Base-by-base conservation (phyloP, 2,113 vertebrate species). In the Callipepla californica region DNA sequence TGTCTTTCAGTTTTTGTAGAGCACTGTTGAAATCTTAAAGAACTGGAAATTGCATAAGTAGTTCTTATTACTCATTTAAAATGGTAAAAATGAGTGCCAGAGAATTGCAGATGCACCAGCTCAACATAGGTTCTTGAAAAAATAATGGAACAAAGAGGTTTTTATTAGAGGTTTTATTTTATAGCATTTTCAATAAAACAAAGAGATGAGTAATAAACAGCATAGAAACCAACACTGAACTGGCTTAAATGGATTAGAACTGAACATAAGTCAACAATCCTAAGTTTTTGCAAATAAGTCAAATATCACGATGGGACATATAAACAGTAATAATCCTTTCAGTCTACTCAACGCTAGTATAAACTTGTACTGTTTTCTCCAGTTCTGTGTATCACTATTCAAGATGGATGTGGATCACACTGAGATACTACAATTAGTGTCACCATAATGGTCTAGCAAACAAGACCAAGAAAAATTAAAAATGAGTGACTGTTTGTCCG, bases 61-160 rank as follows among this genome's bases (percentile, higher is more conserved):
- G 55, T 85, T 94, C 51, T 51, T 65, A 48, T 84, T 68, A 51
- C 45, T 81, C 91, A 75, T 89, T 87, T 13, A 63, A 89, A 93
- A 78, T 19, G 6, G 2, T 58, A 55, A 84, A 87, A 92, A 84
- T 42, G 36, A 76, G 34, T 87, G 75, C 20, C 70, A 61, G 81
- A 53, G 36, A 91, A 76, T 69, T 89, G 82, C 0, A 89, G 40
- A 85, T 21, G 32, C 74, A 91, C 68, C 58, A 89, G 7, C 25
- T 67, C 59, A 89, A 87, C 51, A 81, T 81, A 12, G 79, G n/a
- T 91, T 94, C 80, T 72, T 73, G 66, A 70, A 89, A 95, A 88
- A 95, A 89, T 47, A 94, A 58, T 61, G 42, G 59, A 89, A 81
- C 11, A 66, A 95, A 81, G 47, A 38, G 15, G 22, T 38, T 40